These are phyloP conservation scores for Cheilosia vernalis DNA, from an alignment of 2,888 invertebrate species.

Conservation along the genomic window DNA sequence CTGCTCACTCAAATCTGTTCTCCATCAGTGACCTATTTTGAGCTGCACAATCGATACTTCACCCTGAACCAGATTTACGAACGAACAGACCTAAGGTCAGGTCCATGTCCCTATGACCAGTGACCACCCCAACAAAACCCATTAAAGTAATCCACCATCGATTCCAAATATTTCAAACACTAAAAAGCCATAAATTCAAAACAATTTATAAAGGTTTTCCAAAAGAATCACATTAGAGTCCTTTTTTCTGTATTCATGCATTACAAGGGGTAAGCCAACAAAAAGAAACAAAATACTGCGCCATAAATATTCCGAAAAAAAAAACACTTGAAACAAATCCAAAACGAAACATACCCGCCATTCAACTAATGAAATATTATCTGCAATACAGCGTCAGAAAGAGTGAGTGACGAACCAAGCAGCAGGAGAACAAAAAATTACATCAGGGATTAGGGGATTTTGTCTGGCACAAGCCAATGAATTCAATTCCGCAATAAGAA, in stretches of 20 bases:
- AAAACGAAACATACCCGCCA: conserved; percentile 55
- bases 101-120: too few species aligned
- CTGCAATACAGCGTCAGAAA: conserved; percentile 62
- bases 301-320: conserved; percentile 48
- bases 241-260: conserved; percentile 10
- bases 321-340: conserved; percentile 64
- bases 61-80: too few species aligned
- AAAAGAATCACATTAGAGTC: conserved; percentile 31
- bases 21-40: too few species aligned
- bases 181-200: background rate
- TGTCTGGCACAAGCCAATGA: conserved; percentile 75
- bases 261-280: conserved; percentile 27
- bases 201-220: conserved; percentile 36
- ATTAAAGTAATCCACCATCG: background rate
- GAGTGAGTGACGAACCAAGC: background rate
- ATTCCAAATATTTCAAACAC: background rate
- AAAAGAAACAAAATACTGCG: conserved; percentile 4
- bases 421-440: conserved; percentile 61
- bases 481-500: conserved; percentile 72
- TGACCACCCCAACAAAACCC: too few species aligned
- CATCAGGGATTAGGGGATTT: conserved; percentile 74
- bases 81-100: too few species aligned
- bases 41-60: too few species aligned
- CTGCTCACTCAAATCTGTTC: too few species aligned
- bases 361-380: conserved; percentile 74